Base-by-base conservation (phyloP, 1,140 invertebrate species). In the Bombus pascuorum region DNA sequence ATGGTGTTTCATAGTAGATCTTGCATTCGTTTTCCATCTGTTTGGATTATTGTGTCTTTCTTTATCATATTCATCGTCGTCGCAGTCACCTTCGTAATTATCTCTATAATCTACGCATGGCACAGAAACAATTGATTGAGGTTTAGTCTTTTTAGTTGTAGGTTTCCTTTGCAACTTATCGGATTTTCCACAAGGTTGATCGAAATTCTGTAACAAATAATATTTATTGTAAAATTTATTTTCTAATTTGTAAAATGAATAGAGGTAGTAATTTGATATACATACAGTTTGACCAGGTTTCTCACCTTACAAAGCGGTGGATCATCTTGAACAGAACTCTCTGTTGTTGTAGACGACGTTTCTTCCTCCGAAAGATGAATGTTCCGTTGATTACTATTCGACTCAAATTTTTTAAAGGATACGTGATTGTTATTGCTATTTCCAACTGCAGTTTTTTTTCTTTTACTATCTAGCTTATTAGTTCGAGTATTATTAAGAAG, bases 331-430 rank as follows among this genome's bases (percentile, higher is more conserved):
- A 95, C 94, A 9, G 96, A 97, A 87, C 96, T 97, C 91, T 97
- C 97, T 22, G 97, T 97, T 12, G 97, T 97, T 1, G 97, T 97
- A 2, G 97, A 97, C 22, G 97, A 97, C 4, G 96, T 96, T 88
- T 97, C 97, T 91, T 97, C 97, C 91, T 97, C 96, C 22, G 95
- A 95, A 85, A 93, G 95, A 86, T 94, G 93, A 86, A 94, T 87
- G 13, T 85, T 86, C 87, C 95, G 94, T 80, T 94, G 93, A 92
- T 90, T 92, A 91, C 88, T 86, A 86, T 87, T 86, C 28, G 93
- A 57, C 2, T 94, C 94, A 47, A 92, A 93, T 82, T 95, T 95
- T 86, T 94, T 94, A 81, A 93, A 93, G 13, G 87, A 88, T 72
- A 89, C 81, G 25, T 92, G 92, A 92, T 91, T 92, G 82, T 91